A percentile compares a stretch with the other conserved stretches of the same genome.
phyloP scores from a whole-genome alignment of 1,140 invertebrate species.

The Melipona quadrifasciata region DNA sequence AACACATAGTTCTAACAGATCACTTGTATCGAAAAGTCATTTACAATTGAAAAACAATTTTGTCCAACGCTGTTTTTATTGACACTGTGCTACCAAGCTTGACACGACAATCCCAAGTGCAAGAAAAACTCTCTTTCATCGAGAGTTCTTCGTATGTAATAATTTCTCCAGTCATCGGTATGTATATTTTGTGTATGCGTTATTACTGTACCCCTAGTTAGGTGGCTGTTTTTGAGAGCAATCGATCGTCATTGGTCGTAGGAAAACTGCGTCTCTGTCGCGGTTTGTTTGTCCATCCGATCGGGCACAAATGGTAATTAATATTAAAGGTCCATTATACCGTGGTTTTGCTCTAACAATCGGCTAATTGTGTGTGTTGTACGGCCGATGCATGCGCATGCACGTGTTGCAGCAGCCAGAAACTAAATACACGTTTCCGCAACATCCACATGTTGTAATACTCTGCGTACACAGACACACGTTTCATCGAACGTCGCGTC shows the following conservation, averaged over 20 bases:
- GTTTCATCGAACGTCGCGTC: too few species aligned
- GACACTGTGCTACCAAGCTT: background rate
- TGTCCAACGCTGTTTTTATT: background rate
- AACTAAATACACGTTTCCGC: background rate
- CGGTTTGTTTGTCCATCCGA: background rate
- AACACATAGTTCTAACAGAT: too few species aligned
- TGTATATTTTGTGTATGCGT: background rate
- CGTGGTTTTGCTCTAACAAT: constrained; percentile 24
- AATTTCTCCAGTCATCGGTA: background rate
- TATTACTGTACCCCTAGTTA: background rate
- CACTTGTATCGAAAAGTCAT: background rate
- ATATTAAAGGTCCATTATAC: constrained; percentile 20
- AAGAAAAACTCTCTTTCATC: background rate
- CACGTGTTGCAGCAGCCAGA: constrained; percentile 37
- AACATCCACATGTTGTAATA: background rate
- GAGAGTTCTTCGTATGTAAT: background rate
- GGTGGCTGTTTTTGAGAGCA: background rate
- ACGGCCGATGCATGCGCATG: constrained; percentile 68
- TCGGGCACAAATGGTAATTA: background rate
- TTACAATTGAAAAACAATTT: background rate
- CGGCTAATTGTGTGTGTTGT: constrained; percentile 52
- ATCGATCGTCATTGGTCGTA: background rate
- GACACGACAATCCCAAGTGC: background rate
- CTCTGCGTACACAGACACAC: background rate
- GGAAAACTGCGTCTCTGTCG: background rate